A percentile compares a stretch with the other conserved stretches of the same genome.
Conservation (phyloP, 2,888 invertebrate species). For the Nasonia oneida region DNA sequence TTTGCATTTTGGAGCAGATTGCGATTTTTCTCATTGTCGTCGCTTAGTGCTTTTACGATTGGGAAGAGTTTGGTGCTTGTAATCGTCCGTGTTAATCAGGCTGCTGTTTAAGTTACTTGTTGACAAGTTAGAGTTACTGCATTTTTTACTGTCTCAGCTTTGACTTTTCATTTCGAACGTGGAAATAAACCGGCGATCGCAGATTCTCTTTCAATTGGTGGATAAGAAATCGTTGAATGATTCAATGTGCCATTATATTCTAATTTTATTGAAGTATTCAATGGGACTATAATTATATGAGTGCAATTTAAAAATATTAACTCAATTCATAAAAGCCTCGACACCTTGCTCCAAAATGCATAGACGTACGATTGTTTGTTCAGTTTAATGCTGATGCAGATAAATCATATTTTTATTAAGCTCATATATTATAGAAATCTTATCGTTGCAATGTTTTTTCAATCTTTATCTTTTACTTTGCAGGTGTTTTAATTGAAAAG, state of each 20-base stretch:
- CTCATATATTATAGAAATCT: conserved; percentile 30
- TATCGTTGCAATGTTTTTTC: conserved; percentile 42
- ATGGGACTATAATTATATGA: neutral
- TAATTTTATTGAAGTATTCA: neutral
- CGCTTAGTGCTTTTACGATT: neutral
- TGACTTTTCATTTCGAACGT: neutral
- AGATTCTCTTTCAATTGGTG: neutral
- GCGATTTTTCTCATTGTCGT: neutral
- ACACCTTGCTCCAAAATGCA: conserved; percentile 25
- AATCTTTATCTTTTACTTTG: conserved; percentile 48
- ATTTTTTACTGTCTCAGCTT: too few species aligned
- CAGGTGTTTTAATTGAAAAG: conserved; percentile 46
- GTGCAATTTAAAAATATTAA: neutral
- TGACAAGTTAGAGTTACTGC: neutral
- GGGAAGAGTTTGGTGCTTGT: neutral
- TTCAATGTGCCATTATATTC: neutral
- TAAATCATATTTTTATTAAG: conserved; percentile 35
- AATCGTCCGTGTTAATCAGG: neutral
- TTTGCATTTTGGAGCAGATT: conserved; percentile 14
- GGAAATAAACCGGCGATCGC: neutral
- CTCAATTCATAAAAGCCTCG: neutral
- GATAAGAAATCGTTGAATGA: neutral
- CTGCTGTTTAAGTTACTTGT: neutral
- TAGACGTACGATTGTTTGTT: neutral
- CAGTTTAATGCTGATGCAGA: conserved; percentile 1